Evolutionary conservation across 35 echinoderm and acorn worm genomes (phyloP).

Genomic region (Anneissia japonica): DNA sequence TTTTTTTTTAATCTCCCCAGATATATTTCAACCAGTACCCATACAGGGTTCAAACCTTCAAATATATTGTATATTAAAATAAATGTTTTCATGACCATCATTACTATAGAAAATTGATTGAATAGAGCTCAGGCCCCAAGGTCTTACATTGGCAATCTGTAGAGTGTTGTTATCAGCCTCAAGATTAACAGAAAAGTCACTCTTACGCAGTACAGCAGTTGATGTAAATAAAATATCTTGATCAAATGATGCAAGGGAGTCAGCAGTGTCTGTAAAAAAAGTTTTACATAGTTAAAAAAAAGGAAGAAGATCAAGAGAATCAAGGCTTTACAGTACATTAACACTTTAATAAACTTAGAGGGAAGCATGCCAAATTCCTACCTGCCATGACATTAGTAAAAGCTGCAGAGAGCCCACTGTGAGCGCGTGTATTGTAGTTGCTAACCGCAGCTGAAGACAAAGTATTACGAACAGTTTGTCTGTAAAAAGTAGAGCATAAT

Average conservation of each 20-base stretch:
- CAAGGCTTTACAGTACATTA: too few relatives aligned
- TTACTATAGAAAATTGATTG: too few relatives aligned
- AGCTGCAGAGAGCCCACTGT: background rate
- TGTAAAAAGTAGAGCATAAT: background rate
- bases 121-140: too few relatives aligned
- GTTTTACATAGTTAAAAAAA: too few relatives aligned
- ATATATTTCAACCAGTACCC: too few relatives aligned
- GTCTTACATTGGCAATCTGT: constrained; percentile 40
- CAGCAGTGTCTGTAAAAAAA: constrained; percentile 48
- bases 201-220: constrained; percentile 71
- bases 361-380: too few relatives aligned
- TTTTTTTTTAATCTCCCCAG: too few relatives aligned
- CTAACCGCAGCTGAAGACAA: background rate
- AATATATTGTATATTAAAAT: too few relatives aligned
- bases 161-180: constrained; percentile 55
- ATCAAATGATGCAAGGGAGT: constrained; percentile 46
- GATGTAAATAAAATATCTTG: constrained; percentile 71
- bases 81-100: too few relatives aligned
- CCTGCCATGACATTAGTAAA: background rate
- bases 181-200: constrained; percentile 75
- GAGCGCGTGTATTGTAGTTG: background rate
- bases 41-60: too few relatives aligned
- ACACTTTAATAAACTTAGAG: too few relatives aligned
- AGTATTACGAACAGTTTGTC: background rate
- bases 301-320: too few relatives aligned